Base-by-base conservation (phyloP, 2,888 invertebrate genomes). In the Idaea straminata region DNA sequence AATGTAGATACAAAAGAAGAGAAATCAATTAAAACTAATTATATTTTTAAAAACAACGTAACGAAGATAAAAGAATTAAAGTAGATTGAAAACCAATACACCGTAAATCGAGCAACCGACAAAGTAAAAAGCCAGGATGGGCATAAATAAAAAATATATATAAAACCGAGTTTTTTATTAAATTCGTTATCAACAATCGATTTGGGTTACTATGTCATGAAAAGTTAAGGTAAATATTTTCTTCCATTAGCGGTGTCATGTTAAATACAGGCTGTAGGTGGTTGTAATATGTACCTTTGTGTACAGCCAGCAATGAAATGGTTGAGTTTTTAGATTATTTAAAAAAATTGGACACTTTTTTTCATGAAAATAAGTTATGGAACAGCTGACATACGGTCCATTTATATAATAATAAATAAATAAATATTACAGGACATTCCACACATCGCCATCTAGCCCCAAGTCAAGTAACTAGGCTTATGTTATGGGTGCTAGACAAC, bases 221-320 rank as follows among this genome's bases (percentile, higher is more conserved):
- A 72, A 67, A 80, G 73, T 72, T 71, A 74, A 74, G 79, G 76
- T 74, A 75, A 79, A 81, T 78, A 77, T 78, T 82, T 83, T 83
- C 78, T 81, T 84, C 84, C 85, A 86, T 85, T 87, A 86, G 78
- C 77, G 77, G 78, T 80, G 81, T 83, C 83, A 85, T 79, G 83
- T 82, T 82, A 85, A 82, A 83, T 81, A 83, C 74, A 77, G 74
- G 69, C 66, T 77, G 72, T 77, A 76, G 62, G 66, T 47, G 47
- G 47, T 47, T 47, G 47, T 47, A 10, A 47, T 68, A 66, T 15
- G 58, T 58, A 58, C 15, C 13, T 59, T 34, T 59, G 34, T 15
- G 47, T 65, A 57, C 47, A 47, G 47, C 2, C 47, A 47, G 47
- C 47, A 47, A 10, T 47, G 1, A 47, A 47, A 7, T 47, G 10